These are phyloP conservation scores for Pelusios castaneus DNA, from an alignment of 2,113 vertebrate genomes.

Conservation along the genomic window DNA sequence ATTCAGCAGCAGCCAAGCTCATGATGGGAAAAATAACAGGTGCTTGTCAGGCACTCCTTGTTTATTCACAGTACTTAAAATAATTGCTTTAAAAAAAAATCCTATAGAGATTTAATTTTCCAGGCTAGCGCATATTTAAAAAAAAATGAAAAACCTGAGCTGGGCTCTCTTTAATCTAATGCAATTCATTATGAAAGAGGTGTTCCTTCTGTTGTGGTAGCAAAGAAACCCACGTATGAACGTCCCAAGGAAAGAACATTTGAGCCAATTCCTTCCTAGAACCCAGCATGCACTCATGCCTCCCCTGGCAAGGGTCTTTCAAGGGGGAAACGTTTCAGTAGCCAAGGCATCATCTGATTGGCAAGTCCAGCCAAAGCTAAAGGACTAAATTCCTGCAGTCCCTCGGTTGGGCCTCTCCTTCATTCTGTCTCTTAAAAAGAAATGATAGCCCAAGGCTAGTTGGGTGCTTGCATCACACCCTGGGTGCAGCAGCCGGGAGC, in stretches of 20 bases:
- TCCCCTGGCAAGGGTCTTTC: conserved; percentile 1
- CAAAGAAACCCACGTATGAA: conserved; percentile 50
- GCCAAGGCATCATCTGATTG: conserved; percentile 46
- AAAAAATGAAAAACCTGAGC: not conserved
- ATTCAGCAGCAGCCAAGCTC: conserved; percentile 56
- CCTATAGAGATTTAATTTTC: conserved; percentile 62
- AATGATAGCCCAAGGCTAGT: not conserved
- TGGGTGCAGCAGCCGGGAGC: not conserved
- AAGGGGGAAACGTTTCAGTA: conserved; percentile 20
- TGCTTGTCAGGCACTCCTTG: conserved; percentile 67
- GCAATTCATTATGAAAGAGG: conserved; percentile 63
- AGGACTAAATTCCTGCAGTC: not conserved
- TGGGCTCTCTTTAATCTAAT: conserved; percentile 36
- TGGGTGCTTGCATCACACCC: not conserved
- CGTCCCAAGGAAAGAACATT: conserved; percentile 28
- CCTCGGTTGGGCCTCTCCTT: not conserved
- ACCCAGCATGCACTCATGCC: not conserved
- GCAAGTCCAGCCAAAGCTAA: not conserved
- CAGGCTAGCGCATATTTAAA: conserved; percentile 44
- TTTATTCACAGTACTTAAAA: conserved; percentile 73
- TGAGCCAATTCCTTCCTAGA: conserved; percentile 21
- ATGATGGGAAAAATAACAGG: conserved; percentile 71
- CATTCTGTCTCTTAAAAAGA: not conserved
- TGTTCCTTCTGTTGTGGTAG: conserved; percentile 59
- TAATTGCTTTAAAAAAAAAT: conserved; percentile 63